These are phyloP conservation scores for Drosophila mettleri DNA, from an alignment of 2,888 invertebrate species.

Conservation along the genomic window DNA sequence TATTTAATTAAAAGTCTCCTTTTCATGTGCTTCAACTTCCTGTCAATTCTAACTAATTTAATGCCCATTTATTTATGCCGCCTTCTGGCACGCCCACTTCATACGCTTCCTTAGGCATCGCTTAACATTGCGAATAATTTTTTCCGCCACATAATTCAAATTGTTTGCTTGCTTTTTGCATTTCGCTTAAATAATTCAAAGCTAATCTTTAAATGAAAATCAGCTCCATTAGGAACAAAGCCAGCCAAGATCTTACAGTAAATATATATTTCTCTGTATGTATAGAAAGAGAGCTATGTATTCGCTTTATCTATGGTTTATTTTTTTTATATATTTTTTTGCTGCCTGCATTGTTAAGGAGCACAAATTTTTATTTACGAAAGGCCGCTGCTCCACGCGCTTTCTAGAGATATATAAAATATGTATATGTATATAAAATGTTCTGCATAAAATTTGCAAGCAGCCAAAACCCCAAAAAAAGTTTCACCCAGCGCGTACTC, in stretches of 20 bases:
- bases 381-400: constrained; percentile 34
- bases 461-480: constrained; percentile 37
- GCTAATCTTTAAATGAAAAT: constrained; percentile 82
- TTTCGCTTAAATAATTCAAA: constrained; percentile 71
- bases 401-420: constrained; percentile 16
- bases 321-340: constrained; percentile 8
- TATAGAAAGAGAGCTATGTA: not conserved
- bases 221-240: constrained; percentile 67
- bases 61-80: constrained; percentile 65
- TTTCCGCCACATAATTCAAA: constrained; percentile 72
- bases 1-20: not conserved
- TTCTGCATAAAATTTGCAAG: constrained; percentile 66
- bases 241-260: constrained; percentile 9
- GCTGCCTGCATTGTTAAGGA: constrained; percentile 53
- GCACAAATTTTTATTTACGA: constrained; percentile 67
- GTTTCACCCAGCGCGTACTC: constrained; percentile 3
- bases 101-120: constrained; percentile 2
- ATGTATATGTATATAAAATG: constrained; percentile 20
- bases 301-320: not conserved
- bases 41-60: constrained; percentile 47
- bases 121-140: constrained; percentile 59
- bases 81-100: not conserved
- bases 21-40: not conserved
- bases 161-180: constrained; percentile 52
- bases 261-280: not conserved